phyloP scores from a whole-genome alignment of 23 tunicate genomes.

The Ascidia mentula region DNA sequence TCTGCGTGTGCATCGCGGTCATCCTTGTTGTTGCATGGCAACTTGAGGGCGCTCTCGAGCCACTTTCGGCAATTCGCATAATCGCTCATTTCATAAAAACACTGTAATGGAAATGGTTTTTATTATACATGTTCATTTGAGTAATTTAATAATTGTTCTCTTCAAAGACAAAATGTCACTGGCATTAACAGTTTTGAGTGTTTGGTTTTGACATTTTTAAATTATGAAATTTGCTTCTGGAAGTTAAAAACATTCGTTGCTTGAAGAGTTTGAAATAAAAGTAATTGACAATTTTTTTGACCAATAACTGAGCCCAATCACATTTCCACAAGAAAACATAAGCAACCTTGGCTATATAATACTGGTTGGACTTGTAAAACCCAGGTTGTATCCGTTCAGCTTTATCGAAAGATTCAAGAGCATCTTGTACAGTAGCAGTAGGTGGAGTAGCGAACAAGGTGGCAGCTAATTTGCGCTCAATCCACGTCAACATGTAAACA shows the following conservation, averaged over 20 bases:
- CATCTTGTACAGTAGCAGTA: slow-evolving; percentile 69
- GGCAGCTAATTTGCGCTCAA: slow-evolving; percentile 89
- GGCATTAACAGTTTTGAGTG: too few relatives aligned
- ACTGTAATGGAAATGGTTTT: slow-evolving; percentile 30
- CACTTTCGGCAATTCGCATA: slow-evolving; percentile 43
- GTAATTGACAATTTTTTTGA: too few relatives aligned
- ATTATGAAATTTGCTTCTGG: too few relatives aligned
- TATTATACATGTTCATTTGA: too few relatives aligned
- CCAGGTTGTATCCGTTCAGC: slow-evolving; percentile 79
- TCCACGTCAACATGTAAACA: slow-evolving; percentile 85
- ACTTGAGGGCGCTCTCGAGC: slow-evolving; percentile 31
- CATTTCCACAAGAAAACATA: too few relatives aligned
- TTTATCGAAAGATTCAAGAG: slow-evolving; percentile 45
- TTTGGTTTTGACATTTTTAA: neutral
- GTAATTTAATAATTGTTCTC: too few relatives aligned
- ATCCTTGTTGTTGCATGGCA: slow-evolving; percentile 48
- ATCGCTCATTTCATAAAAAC: slow-evolving; percentile 64
- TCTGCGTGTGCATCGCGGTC: slow-evolving; percentile 64
- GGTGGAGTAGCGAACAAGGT: slow-evolving; percentile 89
- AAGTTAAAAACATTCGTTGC: too few relatives aligned
- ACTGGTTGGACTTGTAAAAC: slow-evolving; percentile 75
- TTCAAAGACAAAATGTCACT: too few relatives aligned
- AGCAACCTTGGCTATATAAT: slow-evolving; percentile 74
- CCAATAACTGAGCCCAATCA: too few relatives aligned
- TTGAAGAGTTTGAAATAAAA: too few relatives aligned